Evolutionary conservation across 53 echinoderm and acorn worm genomes (phyloP), one percentile per base, ranked within the genome.

Genomic region (Actinopyga echinites): DNA sequence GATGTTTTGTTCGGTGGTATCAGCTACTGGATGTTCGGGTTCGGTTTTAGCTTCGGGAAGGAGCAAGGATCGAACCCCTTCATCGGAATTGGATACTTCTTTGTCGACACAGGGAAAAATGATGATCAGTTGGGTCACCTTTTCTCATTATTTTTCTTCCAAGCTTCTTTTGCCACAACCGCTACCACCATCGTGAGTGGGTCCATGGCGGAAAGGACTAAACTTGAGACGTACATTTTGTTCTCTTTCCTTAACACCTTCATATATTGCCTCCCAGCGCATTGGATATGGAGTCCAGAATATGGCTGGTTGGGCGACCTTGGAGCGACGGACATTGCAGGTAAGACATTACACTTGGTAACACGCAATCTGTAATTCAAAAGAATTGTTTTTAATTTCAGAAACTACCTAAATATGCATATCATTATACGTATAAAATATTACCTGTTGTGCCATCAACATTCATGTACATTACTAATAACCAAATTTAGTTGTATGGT

Each of bases 11-110:
- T 95, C 58, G 95, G 95, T 22, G 95, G 95, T 1, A 82, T 95
- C 34, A 89, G 91, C 1, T 95, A 93, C 69, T 95, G 95, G 95
- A 91, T 91, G 91, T 91, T 95, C 56, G 95, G 95, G 2, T 95
- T 91, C 83, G 95, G 91, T 0, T 53, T 93, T n/a, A n/a, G n/a
- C n/a, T n/a, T n/a, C n/a, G n/a, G n/a, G n/a, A n/a, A n/a, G n/a
- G n/a, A n/a, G n/a, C 19, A 65, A 21, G 93, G 89, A 2, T 82
- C 91, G 17, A 93, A 93, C 45, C 38, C 57, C 23, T 93, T 93
- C 69, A 45, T 90, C 26, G 95, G 95, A n/a, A 58, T 91, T 12
- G 93, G 95, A 5, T 84, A 91, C 31, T 95, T 95, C 66, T 95
- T 93, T 64, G 86, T 95, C 15, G 95, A 95, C 67, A 69, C 79